Evolutionary conservation across 2,113 vertebrate genomes (phyloP).

Genomic region (Caretta caretta): DNA sequence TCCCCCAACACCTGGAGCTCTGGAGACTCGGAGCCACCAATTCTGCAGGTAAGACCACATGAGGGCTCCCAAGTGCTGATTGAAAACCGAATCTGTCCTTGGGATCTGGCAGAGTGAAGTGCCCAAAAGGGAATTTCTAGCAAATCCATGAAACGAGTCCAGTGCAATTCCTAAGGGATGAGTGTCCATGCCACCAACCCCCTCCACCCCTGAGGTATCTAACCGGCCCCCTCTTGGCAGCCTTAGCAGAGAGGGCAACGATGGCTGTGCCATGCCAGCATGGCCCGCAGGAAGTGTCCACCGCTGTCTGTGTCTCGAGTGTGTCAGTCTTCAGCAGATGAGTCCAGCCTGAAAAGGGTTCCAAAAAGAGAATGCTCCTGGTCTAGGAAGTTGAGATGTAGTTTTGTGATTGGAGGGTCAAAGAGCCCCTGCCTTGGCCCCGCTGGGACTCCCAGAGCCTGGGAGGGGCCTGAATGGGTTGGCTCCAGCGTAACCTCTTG

Average conservation of each 20-base stretch:
- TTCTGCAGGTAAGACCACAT: constrained; percentile 78
- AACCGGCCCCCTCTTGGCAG: rapidly evolving
- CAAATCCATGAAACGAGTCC: background rate
- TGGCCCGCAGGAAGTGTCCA: background rate
- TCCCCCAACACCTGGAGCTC: constrained; percentile 90
- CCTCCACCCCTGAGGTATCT: too few species aligned
- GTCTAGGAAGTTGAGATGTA: background rate
- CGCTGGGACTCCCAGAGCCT: rapidly evolving
- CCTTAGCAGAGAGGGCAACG: background rate
- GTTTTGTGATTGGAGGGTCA: background rate
- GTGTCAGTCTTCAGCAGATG: background rate
- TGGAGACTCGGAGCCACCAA: constrained; percentile 92
- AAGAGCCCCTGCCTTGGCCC: background rate
- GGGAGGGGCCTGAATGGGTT: rapidly evolving
- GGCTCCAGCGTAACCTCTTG: rapidly evolving
- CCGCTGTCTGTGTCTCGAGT: too few species aligned
- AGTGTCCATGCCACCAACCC: too few species aligned
- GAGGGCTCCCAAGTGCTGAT: rapidly evolving
- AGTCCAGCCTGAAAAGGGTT: background rate
- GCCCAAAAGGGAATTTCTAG: background rate
- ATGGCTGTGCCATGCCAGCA: too few species aligned
- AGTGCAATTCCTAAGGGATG: background rate
- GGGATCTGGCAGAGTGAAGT: background rate
- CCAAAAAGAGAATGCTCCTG: background rate
- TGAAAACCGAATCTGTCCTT: rapidly evolving